Base-by-base conservation (phyloP, 2,113 vertebrate species). In the Phaethornis superciliosus region DNA sequence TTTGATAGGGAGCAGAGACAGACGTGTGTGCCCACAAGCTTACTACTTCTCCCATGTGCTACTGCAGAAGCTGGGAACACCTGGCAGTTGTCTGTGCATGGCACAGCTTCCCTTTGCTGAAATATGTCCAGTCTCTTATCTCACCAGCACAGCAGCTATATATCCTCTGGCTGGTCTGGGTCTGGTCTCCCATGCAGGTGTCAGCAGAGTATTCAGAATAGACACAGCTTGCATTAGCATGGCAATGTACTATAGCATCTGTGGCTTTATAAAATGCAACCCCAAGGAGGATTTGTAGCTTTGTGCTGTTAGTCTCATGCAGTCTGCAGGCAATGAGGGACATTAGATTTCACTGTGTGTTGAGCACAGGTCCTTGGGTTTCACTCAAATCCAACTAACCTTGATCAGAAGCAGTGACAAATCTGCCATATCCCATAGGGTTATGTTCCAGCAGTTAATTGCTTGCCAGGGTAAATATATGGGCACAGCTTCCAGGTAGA, bases 81-180 rank as follows among this genome's bases (percentile, higher is more conserved):
- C 35, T 58, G 81, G 44, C 49, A 33, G 20, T 35, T 81, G 24
- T 40, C 47, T 0, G 0, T 55, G 27, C 58, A 58, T 59, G 2
- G 2, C 52, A 23, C 60, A 85, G 51, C 64, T 75, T 52, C 56
- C 35, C 35, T 27, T 56, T 82, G 35, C 33, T 69, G 62, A 64
- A 79, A 58, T 1, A 0, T n/a, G 49, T 72, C n/a, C 46, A 49
- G 3, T 65, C 56, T 90, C 64, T 87, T 65, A 65, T 12, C 32
- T 81, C 7, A 5, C 20, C 63, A n/a, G 68, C 59, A 22, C 37
- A 91, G 55, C 67, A 85, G 52, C 85, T 80, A 26, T n/a, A 40
- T 12, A 40, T 40, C 47, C 68, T 77, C 75, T 82, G 82, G 37
- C 63, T 46, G 24, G 62, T 24, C 42, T 2, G 1, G 55, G 52